Percentiles rank a stretch among this genome's conserved stretches.
These are phyloP conservation scores for Trissolcus basalis DNA, from an alignment of 1,140 invertebrate genomes.

Conservation along the genomic window DNA sequence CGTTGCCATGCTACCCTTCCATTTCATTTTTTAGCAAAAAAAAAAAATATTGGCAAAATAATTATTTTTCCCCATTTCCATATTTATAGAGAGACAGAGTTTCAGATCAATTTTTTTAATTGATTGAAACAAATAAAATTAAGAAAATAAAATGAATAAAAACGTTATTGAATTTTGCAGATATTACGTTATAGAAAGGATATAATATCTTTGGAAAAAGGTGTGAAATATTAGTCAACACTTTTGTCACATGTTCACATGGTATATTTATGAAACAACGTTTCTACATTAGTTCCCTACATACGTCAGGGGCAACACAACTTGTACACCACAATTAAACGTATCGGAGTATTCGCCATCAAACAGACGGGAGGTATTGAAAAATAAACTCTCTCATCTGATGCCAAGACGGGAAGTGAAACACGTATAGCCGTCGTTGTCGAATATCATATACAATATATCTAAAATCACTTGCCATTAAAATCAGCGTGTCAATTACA, in stretches of 20 bases:
- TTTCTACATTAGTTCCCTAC: conserved; percentile 46
- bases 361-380: conserved; percentile 50
- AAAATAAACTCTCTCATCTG: conserved; percentile 46
- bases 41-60: background rate
- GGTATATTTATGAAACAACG: conserved; percentile 57
- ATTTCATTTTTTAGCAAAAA: background rate
- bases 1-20: conserved; percentile 1
- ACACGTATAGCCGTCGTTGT: conserved; percentile 39
- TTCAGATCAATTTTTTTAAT: too few relatives aligned
- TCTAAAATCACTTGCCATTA: conserved; percentile 10
- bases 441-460: conserved; percentile 37
- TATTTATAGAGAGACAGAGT: too few relatives aligned
- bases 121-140: too few relatives aligned
- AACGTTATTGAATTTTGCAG: too few relatives aligned
- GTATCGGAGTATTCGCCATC: conserved; percentile 34
- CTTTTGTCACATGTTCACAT: conserved; percentile 24
- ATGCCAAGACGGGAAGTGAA: conserved; percentile 35
- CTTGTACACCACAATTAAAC: conserved; percentile 49
- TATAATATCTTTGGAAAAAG: background rate
- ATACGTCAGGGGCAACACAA: conserved; percentile 38
- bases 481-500: conserved; percentile 27
- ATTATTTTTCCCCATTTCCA: too few relatives aligned
- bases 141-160: too few relatives aligned
- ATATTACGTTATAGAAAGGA: background rate
- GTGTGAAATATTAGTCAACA: background rate